Evolutionary conservation across 1,140 invertebrate species (phyloP).

Genomic region (Pachyrhynchus sulphureomaculatus): DNA sequence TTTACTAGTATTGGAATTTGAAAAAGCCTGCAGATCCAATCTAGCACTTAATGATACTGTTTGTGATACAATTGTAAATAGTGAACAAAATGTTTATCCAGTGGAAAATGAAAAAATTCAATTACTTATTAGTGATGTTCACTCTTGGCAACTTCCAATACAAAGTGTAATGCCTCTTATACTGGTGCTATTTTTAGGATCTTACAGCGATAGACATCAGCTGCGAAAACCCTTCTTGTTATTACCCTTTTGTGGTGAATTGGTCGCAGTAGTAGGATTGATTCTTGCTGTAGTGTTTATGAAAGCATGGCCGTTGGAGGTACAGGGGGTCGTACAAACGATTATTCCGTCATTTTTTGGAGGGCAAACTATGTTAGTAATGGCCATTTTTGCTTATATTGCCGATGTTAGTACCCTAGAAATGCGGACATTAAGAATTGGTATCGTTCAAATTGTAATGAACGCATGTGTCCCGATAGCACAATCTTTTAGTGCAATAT

Average conservation of each 20-base stretch:
- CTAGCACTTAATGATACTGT: slow-evolving; percentile 40
- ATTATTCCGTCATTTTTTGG: slow-evolving; percentile 58
- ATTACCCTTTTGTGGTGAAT: slow-evolving; percentile 61
- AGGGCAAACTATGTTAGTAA: slow-evolving; percentile 57
- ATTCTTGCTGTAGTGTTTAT: slow-evolving; percentile 58
- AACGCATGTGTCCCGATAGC: slow-evolving; percentile 38
- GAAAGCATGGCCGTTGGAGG: slow-evolving; percentile 55
- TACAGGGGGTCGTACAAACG: slow-evolving; percentile 57
- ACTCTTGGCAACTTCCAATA: slow-evolving; percentile 48
- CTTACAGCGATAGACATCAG: slow-evolving; percentile 65
- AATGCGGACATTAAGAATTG: slow-evolving; percentile 58
- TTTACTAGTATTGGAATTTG: slow-evolving; percentile 39
- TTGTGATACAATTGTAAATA: slow-evolving; percentile 54
- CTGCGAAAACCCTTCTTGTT: slow-evolving; percentile 64
- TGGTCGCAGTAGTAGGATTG: slow-evolving; percentile 54
- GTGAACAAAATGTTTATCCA: slow-evolving; percentile 36
- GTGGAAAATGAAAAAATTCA: slow-evolving; percentile 43
- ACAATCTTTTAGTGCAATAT: slow-evolving; percentile 43
- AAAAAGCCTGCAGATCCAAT: slow-evolving; percentile 46
- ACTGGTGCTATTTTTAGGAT: slow-evolving; percentile 63
- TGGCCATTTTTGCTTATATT: slow-evolving; percentile 61
- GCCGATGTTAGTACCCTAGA: slow-evolving; percentile 59
- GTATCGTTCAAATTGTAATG: slow-evolving; percentile 58
- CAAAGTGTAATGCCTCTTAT: slow-evolving; percentile 55
- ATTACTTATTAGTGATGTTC: slow-evolving; percentile 44